Evolutionary conservation across 2,113 vertebrate species (phyloP).

Genomic region (Castor canadensis): DNA sequence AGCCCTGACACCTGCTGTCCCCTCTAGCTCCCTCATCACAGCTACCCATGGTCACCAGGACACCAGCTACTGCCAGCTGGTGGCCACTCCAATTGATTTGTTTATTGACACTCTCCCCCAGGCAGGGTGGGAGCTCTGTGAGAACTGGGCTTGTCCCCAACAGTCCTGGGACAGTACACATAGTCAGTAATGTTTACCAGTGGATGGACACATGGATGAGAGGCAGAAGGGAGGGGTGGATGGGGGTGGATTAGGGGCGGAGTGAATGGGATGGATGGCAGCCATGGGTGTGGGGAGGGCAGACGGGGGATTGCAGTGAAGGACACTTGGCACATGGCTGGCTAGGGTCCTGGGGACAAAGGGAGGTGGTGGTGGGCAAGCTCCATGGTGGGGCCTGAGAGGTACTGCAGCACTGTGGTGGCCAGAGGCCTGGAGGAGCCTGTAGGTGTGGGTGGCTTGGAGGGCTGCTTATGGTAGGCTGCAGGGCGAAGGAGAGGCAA

Average conservation of each 20-base stretch:
- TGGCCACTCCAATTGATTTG: not conserved
- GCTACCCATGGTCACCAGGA: too few species aligned
- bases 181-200: not conserved
- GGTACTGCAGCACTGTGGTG: fast-evolving
- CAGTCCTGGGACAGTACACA: fast-evolving
- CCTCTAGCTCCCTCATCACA: not conserved
- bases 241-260: not conserved
- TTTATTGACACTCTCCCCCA: not conserved
- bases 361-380: not conserved
- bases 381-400: not conserved
- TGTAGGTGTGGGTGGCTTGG: fast-evolving
- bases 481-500: fast-evolving
- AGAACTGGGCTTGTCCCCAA: not conserved
- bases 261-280: too few species aligned
- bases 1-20: not conserved
- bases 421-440: not conserved
- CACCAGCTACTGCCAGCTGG: not conserved
- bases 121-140: not conserved
- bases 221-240: not conserved
- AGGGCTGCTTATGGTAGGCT: not conserved
- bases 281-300: too few species aligned
- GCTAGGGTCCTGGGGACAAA: not conserved
- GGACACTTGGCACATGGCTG: too few species aligned
- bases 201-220: not conserved
- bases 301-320: too few species aligned